Evolutionary conservation across 1,140 invertebrate genomes (phyloP).

Genomic region (Drosophila varians): DNA sequence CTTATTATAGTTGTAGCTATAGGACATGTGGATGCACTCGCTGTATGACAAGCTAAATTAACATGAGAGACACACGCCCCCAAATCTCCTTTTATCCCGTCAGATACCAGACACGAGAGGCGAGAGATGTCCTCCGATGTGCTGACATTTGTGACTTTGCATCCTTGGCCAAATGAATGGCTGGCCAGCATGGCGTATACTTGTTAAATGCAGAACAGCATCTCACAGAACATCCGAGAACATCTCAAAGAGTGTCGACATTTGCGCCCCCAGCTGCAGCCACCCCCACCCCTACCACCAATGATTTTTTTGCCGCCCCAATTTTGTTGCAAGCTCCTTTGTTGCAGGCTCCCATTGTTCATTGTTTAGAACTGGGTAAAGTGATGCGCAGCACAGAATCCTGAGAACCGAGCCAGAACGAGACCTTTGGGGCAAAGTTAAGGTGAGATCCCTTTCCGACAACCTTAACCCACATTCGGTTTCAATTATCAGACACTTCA

Average conservation of each 20-base stretch:
- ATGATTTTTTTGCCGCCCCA: constrained; percentile 8
- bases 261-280: constrained; percentile 24
- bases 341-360: constrained; percentile 50
- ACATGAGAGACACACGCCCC: constrained; percentile 60
- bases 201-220: constrained; percentile 66
- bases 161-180: constrained; percentile 56
- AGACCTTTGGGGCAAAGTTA: constrained; percentile 49
- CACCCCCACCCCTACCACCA: constrained; percentile 15
- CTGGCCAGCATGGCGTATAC: constrained; percentile 73
- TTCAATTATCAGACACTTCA: constrained; percentile 48
- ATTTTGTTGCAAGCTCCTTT: constrained; percentile 45
- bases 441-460: constrained; percentile 3
- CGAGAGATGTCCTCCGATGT: too few species aligned
- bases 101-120: too few species aligned
- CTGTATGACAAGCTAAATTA: constrained; percentile 70
- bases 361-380: constrained; percentile 63
- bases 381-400: constrained; percentile 32
- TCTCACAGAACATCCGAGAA: constrained; percentile 25
- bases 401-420: constrained; percentile 17
- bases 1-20: constrained; percentile 48
- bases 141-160: constrained; percentile 70
- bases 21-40: constrained; percentile 58
- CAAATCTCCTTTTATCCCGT: constrained; percentile 9
- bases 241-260: constrained; percentile 36
- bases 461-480: constrained; percentile 75